Evolutionary conservation across 2,797 vertebrate genomes (phyloP).

Genomic region (Oryzias sinensis): DNA sequence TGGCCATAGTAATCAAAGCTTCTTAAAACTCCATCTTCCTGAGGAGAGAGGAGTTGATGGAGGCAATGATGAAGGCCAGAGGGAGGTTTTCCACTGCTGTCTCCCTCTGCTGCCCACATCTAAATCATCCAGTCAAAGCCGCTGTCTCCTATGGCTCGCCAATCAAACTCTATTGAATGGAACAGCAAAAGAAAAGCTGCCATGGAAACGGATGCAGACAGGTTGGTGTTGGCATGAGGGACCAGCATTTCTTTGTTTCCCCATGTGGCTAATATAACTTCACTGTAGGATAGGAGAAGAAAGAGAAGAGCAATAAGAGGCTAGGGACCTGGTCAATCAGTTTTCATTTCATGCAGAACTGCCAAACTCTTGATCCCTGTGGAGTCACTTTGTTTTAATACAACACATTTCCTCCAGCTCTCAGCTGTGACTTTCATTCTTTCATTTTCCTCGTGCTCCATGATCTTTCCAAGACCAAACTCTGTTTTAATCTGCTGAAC

Average conservation of each 20-base stretch:
- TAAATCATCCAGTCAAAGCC: conserved; percentile 46
- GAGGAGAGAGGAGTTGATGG: conserved; percentile 21
- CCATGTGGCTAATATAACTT: conserved; percentile 18
- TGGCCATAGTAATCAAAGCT: conserved; percentile 39
- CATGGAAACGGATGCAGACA: conserved; percentile 47
- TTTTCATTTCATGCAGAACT: conserved; percentile 36
- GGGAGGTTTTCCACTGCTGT: conserved; percentile 59
- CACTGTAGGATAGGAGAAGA: conserved; percentile 12
- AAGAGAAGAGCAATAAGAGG: conserved; percentile 8
- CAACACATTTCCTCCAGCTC: conserved; percentile 28
- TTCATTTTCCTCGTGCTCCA: conserved; percentile 12
- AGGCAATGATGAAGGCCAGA: conserved; percentile 18
- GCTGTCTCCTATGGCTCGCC: conserved; percentile 65
- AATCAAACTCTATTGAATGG: conserved; percentile 52
- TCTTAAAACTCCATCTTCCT: conserved; percentile 35
- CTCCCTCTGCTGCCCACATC: conserved; percentile 13
- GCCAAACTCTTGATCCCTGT: conserved; percentile 11
- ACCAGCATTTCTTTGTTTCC: conserved; percentile 14
- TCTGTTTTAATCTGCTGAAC: conserved; percentile 38
- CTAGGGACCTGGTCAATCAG: conserved; percentile 21
- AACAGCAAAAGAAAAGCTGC: conserved; percentile 38
- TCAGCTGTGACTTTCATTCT: conserved; percentile 20
- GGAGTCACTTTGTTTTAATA: conserved; percentile 35
- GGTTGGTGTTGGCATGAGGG: conserved; percentile 50
- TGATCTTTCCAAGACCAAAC: conserved; percentile 30